Evolutionary conservation across 1,140 invertebrate species (phyloP).

Genomic region (Drosophila carrolli): DNA sequence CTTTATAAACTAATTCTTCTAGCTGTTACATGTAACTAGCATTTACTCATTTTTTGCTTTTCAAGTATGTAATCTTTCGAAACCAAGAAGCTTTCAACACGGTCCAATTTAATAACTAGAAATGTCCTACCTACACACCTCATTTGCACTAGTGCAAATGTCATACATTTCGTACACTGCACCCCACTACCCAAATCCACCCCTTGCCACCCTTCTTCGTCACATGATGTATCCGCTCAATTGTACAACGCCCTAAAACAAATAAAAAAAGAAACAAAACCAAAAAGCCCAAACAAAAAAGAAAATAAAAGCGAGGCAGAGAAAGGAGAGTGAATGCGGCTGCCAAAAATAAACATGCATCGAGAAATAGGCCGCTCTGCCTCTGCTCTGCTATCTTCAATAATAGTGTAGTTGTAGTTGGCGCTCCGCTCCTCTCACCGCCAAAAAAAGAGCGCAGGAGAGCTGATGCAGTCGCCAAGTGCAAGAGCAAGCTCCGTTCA

Average conservation of each 20-base stretch:
- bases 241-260: slow-evolving; percentile 74
- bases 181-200: neutral
- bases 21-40: too few species aligned
- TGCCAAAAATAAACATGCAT: slow-evolving; percentile 75
- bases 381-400: slow-evolving; percentile 42
- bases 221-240: slow-evolving; percentile 59
- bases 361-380: slow-evolving; percentile 71
- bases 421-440: slow-evolving; percentile 55
- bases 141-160: slow-evolving; percentile 70
- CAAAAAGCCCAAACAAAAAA: slow-evolving; percentile 30
- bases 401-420: slow-evolving; percentile 35
- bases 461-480: slow-evolving; percentile 52
- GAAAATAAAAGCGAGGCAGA: slow-evolving; percentile 28
- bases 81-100: neutral
- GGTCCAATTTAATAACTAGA: slow-evolving; percentile 24
- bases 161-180: slow-evolving; percentile 14
- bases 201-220: slow-evolving; percentile 28
- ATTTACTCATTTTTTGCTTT: too few species aligned
- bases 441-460: slow-evolving; percentile 1
- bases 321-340: slow-evolving; percentile 72
- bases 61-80: too few species aligned
- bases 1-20: too few species aligned
- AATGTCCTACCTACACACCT: slow-evolving; percentile 60
- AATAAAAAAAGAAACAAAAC: slow-evolving; percentile 28
- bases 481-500: slow-evolving; percentile 59